Evolutionary conservation across 2,113 vertebrate genomes (phyloP), one percentile per base, ranked within the genome.

Genomic region (Alethe castanea): DNA sequence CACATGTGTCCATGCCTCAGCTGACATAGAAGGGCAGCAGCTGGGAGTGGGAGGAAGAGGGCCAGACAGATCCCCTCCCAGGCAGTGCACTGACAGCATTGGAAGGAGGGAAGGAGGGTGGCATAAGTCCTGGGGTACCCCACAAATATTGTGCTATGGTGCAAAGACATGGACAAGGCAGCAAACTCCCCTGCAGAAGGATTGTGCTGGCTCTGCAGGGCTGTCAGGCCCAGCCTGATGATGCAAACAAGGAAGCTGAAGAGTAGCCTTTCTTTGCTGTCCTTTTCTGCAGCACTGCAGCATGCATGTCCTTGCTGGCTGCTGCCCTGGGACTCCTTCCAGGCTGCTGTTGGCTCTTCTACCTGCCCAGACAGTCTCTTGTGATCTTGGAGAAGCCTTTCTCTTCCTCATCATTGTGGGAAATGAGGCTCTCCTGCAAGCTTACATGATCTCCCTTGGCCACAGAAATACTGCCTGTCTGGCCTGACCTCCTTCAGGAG

Each of bases 1-100:
- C 24, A 19, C 0, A 0, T 12, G 4, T 57, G 45, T 16, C 45
- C 12, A 5, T 42, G 45, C 26, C 40, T 14, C 11, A 1, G 20
- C 33, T 69, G 48, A 19, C 38, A 22, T 0, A 56, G 14, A 42
- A 25, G 1, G 7, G 7, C 2, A 7, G 26, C 11, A 36, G 36
- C 25, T 56, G 18, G 25, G 36, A 76, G 25, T 29, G 13, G 9
- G 42, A 47, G 20, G 19, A n/a, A 47, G 50, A 48, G 9, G 35
- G 10, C 29, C 61, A 57, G 25, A 31, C 52, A 66, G 35, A 48
- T 35, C 44, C 16, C 12, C 8, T 66, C 3, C 0, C 12, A 50
- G 31, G 14, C 59, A 57, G 42, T n/a, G 35, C 31, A 15, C 31
- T 23, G 52, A 15, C 5, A 48, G 6, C 20, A 12, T 11, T 57